phyloP scores from a whole-genome alignment of 1,140 invertebrate genomes.

The Nymphalis io region DNA sequence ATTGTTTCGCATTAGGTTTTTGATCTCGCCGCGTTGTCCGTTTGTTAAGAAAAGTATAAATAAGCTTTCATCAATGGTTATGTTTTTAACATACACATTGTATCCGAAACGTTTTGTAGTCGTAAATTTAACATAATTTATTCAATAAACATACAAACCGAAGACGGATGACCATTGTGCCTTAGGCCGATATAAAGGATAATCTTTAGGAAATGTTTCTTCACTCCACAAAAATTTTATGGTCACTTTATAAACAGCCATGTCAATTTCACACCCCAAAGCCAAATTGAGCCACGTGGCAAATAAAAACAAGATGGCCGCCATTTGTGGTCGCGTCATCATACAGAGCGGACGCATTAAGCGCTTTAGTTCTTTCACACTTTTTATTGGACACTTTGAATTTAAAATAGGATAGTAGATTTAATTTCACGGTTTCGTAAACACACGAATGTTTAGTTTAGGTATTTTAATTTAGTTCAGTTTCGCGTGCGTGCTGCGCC shows the following conservation, averaged over 20 bases:
- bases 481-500: constrained; percentile 62
- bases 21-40: constrained; percentile 20
- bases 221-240: constrained; percentile 93
- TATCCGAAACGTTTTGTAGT: constrained; percentile 1
- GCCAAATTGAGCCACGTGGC: constrained; percentile 40
- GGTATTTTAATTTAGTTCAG: constrained; percentile 31
- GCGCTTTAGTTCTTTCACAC: constrained; percentile 8
- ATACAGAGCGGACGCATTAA: constrained; percentile 47
- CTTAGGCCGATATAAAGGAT: constrained; percentile 91
- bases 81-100: constrained; percentile 1
- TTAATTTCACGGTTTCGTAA: constrained; percentile 32
- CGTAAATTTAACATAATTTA: not conserved
- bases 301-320: constrained; percentile 68
- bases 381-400: constrained; percentile 28
- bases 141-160: constrained; percentile 83
- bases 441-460: constrained; percentile 31
- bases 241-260: constrained; percentile 92
- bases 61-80: constrained; percentile 6
- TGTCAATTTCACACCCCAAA: constrained; percentile 70
- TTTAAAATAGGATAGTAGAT: constrained; percentile 27
- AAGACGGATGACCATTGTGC: constrained; percentile 94
- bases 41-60: constrained; percentile 2
- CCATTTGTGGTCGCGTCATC: constrained; percentile 48
- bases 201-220: constrained; percentile 93
- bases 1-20: constrained; percentile 28